Evolutionary conservation across 2,888 invertebrate genomes (phyloP), one percentile per base, ranked within the genome.

Genomic region (Apotomis capreana): DNA sequence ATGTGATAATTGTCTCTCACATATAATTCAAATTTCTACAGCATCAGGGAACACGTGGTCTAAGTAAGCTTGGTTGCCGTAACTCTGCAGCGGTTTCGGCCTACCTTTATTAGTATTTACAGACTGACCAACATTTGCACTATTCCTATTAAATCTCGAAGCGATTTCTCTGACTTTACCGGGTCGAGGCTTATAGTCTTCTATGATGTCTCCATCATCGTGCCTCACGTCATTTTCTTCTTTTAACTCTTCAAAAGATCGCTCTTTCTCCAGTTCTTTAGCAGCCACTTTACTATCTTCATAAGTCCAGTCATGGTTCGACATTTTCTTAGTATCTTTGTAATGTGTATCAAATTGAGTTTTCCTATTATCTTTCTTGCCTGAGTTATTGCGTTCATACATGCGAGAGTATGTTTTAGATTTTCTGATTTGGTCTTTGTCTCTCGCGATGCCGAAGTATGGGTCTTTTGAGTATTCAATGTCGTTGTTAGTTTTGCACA

Each of bases 21-120:
- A 74, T 72, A 75, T 49, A 74, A 76, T 76, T 85, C 82, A 93
- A 78, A 93, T 90, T 85, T 93, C 93, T 75, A 93, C 87, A 76
- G 93, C 93, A 76, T 92, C 92, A 73, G 95, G 95, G 80, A 95
- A 95, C 76, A 95, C 91, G 78, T 95, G 94, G 80, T 95, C 94
- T 78, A 95, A 91, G 84, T 95, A 95, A 74, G 94, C 93, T 82
- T 95, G 94, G 79, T 94, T 88, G 69, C 94, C 94, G 78, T 89
- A 93, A 77, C 93, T 92, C 80, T 94, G 95, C 74, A 95, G 81
- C 10, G 95, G 94, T 81, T 93, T 94, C 51, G 95, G 95, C 83
- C 95, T 90, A 9, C 90, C 85, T 75, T 87, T 91, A 75, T 82
- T 91, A 54, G 80, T 77, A 75, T 87, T 85, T 74, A 80, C 78